Conservation (phyloP, 2,113 vertebrate species). For the Brachypodius melanocephalos region DNA sequence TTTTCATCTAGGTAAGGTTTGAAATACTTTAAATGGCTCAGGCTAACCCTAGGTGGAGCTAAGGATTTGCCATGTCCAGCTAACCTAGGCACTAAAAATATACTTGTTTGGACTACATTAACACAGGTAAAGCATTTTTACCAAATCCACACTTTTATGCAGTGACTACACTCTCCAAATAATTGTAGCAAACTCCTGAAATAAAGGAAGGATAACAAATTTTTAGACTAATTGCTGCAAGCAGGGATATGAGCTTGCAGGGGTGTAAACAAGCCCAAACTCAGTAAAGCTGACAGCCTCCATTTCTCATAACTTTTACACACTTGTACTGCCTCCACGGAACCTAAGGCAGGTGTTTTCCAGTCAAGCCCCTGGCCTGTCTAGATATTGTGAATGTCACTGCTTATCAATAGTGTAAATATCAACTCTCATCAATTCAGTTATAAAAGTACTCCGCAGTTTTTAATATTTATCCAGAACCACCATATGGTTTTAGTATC, state of each 20-base stretch:
- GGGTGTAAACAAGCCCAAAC: not conserved
- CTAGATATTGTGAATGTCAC: not conserved
- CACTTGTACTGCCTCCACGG: not conserved
- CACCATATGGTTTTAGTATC: not conserved
- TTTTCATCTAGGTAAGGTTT: not conserved
- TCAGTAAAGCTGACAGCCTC: fast-evolving
- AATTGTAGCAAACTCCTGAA: not conserved
- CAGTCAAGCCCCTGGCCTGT: not conserved
- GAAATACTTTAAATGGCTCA: not conserved
- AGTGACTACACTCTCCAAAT: not conserved
- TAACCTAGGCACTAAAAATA: not conserved
- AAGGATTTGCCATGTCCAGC: not conserved
- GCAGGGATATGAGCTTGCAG: not conserved
- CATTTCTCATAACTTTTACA: not conserved
- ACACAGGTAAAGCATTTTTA: not conserved
- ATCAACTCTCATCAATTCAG: not conserved
- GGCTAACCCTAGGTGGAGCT: not conserved
- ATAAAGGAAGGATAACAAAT: not conserved
- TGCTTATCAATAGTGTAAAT: not conserved
- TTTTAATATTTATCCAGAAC: not conserved
- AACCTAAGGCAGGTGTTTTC: not conserved
- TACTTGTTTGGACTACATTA: not conserved
- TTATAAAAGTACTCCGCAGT: not conserved
- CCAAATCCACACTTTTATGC: not conserved
- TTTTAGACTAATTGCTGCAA: not conserved